phyloP scores from a whole-genome alignment of 2,888 invertebrate genomes.

The Lycocerus yunnanus region DNA sequence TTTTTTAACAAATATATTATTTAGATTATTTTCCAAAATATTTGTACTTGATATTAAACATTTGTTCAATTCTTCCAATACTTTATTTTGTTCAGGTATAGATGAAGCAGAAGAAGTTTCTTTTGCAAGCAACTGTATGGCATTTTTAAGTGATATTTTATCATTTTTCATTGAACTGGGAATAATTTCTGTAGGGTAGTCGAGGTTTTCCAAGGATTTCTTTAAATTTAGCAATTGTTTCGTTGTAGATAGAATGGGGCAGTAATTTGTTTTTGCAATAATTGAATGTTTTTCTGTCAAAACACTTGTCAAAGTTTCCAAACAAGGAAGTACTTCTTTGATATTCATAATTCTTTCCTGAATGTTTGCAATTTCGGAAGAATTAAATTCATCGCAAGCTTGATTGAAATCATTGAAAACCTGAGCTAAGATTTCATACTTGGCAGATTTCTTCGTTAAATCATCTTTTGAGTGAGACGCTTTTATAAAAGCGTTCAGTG shows the following conservation, averaged over 20 bases:
- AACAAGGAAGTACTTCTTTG: neutral
- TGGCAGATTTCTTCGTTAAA: neutral
- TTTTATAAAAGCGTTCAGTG: neutral
- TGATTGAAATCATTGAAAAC: neutral
- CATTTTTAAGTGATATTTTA: neutral
- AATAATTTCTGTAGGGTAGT: neutral
- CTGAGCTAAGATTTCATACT: neutral
- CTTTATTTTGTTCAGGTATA: neutral
- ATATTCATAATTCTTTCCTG: slow-evolving; percentile 2
- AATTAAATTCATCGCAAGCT: neutral
- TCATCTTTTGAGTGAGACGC: neutral
- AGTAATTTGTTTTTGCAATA: neutral
- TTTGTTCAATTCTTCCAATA: neutral
- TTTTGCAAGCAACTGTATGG: neutral
- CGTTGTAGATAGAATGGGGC: neutral
- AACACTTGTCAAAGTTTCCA: neutral
- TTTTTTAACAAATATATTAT: neutral
- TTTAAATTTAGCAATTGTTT: neutral
- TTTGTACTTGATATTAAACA: neutral
- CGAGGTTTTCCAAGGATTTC: neutral
- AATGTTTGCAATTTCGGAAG: neutral
- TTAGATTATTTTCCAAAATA: neutral
- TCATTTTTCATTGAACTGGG: neutral
- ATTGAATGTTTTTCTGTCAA: neutral
- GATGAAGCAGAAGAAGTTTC: neutral